Conservation (phyloP, 2,888 invertebrate genomes). For the Nineta flava region DNA sequence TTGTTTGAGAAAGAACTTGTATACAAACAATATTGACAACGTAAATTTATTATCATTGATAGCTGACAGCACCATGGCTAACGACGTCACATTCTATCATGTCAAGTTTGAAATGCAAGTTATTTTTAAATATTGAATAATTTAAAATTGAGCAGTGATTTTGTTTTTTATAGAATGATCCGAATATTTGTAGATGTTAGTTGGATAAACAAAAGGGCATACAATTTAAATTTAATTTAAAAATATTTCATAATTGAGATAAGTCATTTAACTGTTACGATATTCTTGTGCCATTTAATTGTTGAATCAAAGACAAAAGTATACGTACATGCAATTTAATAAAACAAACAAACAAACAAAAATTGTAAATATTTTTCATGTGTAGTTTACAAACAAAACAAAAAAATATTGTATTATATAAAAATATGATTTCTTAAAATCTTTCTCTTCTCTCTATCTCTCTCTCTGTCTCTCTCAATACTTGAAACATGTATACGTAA, state of each 20-base stretch:
- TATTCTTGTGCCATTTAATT: slow-evolving; percentile 6
- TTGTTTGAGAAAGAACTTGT: no score
- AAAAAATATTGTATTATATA: background rate
- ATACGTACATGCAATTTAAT: slow-evolving; percentile 4
- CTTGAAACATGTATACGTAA: slow-evolving; percentile 7
- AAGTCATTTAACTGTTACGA: slow-evolving; percentile 2
- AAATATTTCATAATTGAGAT: background rate
- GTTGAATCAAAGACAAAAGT: slow-evolving; percentile 3
- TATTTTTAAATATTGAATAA: no score
- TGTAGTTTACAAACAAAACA: slow-evolving; percentile 5
- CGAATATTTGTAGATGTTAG: no score
- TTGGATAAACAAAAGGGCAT: no score
- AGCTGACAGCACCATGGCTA: no score
- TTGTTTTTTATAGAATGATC: no score
- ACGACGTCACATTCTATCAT: no score
- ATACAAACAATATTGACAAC: no score
- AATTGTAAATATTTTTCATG: slow-evolving; percentile 7
- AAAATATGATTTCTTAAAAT: background rate
- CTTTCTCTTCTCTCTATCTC: background rate
- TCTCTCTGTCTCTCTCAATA: background rate
- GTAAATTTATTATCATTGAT: no score
- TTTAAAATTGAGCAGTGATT: no score
- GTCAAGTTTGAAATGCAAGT: no score
- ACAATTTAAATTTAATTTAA: background rate
- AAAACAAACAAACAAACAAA: no score